Evolutionary conservation across 2,113 vertebrate species (phyloP), one percentile per base, ranked within the genome.

Genomic region (Guaruba guarouba): DNA sequence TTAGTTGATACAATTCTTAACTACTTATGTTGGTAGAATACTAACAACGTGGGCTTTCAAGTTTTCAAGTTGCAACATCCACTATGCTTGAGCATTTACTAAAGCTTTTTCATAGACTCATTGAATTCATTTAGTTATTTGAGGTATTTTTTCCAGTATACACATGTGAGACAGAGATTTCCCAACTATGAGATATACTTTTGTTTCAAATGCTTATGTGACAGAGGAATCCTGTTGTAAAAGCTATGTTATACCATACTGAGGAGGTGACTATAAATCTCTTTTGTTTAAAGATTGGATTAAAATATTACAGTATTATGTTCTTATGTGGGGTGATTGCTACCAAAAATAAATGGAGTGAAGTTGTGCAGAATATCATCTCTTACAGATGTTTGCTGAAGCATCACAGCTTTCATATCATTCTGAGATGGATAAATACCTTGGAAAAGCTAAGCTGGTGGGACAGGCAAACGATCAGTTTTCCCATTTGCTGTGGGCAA

Each of bases 271-370:
- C 73, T 88, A 54, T 78, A 93, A 93, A 85, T 76, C 52, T 54
- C 69, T 37, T 93, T 90, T 95, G 62, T 81, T 89, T 85, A 92
- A 96, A 94, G 93, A 95, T 66, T 92, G 71, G 52, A 88, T 73
- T 83, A 88, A 91, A 93, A 91, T 94, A 86, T 69, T 28, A 16
- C 41, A 27, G 86, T 54, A 52, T 96, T 94, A 85, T 49, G 57
- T 92, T 78, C 86, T 92, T 44, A 61, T 12, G n/a, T 70, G 44
- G 73, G 12, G 31, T 74, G 82, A 89, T 89, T 0, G 1, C 74
- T 79, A 4, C 70, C 1, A 25, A 66, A 33, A 69, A 62, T 10
- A 76, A 62, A 52, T 0, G 8, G 63, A 80, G 79, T 51, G 90
- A 49, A 84, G 82, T 41, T 52, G 82, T 27, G 87, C 63, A 52